A percentile compares a stretch with the other conserved stretches of the same genome.
Conservation (phyloP, 2,113 vertebrate species). For the Gobiocypris rarus region DNA sequence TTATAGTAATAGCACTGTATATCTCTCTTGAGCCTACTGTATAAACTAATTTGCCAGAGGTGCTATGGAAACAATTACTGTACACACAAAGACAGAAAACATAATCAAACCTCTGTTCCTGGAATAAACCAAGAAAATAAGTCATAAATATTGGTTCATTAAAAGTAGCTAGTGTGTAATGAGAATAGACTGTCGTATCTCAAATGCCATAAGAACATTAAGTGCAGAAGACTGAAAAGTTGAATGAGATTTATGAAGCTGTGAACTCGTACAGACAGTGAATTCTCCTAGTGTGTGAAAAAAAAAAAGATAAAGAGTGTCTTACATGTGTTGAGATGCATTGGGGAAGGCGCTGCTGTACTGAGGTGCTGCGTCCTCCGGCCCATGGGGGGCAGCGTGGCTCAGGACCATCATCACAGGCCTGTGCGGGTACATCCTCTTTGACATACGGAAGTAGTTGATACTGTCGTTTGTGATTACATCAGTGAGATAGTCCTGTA, state of each 20-base stretch:
- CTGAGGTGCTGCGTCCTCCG: conserved; percentile 94
- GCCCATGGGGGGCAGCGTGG: conserved; percentile 93
- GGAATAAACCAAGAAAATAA: not conserved
- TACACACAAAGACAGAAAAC: conserved; percentile 5
- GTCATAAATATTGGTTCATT: not conserved
- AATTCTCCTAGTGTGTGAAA: not conserved
- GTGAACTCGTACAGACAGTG: not conserved
- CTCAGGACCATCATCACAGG: conserved; percentile 96
- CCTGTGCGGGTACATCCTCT: conserved; percentile 93
- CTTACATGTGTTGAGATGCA: conserved; percentile 98
- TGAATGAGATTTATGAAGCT: conserved; percentile 17
- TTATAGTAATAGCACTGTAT: conserved; percentile 68
- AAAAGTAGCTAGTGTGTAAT: conserved; percentile 4
- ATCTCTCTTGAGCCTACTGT: conserved; percentile 65
- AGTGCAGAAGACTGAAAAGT: not conserved
- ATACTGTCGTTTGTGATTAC: conserved; percentile 96
- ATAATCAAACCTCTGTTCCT: conserved; percentile 15
- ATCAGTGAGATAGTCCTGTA: conserved; percentile 95
- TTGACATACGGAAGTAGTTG: conserved; percentile 92
- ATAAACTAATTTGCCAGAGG: conserved; percentile 60
- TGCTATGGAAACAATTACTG: conserved; percentile 52
- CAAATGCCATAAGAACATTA: conserved; percentile 21
- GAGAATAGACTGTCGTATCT: not conserved
- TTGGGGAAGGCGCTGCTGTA: conserved; percentile 92
- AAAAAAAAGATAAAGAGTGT: not conserved